Conservation (phyloP, 2,113 vertebrate genomes). For the Laticauda colubrina region DNA sequence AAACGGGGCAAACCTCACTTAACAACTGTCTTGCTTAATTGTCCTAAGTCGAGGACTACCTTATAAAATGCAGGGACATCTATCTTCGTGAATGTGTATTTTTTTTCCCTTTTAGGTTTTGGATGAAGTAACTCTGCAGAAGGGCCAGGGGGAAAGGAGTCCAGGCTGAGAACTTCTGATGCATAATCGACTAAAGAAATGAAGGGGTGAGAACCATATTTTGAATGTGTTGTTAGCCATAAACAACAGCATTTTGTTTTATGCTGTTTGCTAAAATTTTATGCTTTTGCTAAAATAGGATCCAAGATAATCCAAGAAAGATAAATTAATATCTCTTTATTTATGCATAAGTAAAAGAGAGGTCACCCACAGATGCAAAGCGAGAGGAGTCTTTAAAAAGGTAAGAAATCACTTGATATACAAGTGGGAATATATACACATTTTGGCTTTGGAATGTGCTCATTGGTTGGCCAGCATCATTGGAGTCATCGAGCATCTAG, state of each 20-base stretch:
- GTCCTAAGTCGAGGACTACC: not conserved
- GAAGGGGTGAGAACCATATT: slow-evolving; percentile 69
- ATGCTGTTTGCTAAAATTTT: too few species aligned
- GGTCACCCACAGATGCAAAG: not conserved
- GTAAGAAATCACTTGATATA: not conserved
- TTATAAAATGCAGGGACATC: not conserved
- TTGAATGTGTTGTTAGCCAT: not conserved
- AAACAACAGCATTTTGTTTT: too few species aligned
- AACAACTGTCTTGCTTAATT: not conserved
- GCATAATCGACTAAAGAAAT: slow-evolving; percentile 63
- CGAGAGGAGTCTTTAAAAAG: not conserved
- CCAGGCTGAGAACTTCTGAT: slow-evolving; percentile 54
- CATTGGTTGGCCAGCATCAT: too few species aligned
- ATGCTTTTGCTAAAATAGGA: not conserved
- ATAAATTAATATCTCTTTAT: not conserved
- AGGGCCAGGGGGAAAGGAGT: not conserved
- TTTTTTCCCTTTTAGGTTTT: slow-evolving; percentile 45
- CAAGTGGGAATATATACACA: too few species aligned
- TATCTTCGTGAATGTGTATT: not conserved
- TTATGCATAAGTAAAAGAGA: not conserved
- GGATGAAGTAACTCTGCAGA: slow-evolving; percentile 27
- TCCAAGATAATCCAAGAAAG: not conserved
- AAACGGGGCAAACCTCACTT: not conserved
- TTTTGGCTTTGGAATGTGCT: too few species aligned
- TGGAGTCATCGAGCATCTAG: too few species aligned